phyloP scores from a whole-genome alignment of 1,140 invertebrate genomes.

The Brachionus koreanus region DNA sequence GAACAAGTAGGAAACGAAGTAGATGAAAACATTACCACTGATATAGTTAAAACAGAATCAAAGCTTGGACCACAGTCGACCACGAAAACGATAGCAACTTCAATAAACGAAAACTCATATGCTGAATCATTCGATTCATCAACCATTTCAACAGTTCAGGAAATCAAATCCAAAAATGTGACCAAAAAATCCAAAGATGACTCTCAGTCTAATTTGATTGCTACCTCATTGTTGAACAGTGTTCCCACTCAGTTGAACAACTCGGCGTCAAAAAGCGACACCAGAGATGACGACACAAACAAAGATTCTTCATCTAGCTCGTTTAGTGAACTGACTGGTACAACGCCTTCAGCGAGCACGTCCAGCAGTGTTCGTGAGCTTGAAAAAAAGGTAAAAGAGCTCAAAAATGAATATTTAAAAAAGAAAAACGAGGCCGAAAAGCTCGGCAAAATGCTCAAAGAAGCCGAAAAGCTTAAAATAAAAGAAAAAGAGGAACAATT shows the following conservation, averaged over 20 bases:
- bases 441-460: conserved; percentile 10
- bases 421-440: conserved; percentile 36
- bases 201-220: background rate
- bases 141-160: background rate
- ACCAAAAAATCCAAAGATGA: background rate
- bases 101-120: conserved; percentile 42
- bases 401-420: conserved; percentile 22
- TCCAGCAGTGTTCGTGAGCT: conserved; percentile 18
- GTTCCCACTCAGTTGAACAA: background rate
- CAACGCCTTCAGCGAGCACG: conserved; percentile 3
- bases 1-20: background rate
- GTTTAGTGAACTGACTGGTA: background rate
- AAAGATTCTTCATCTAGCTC: conserved; percentile 12
- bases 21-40: background rate
- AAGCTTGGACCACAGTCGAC: background rate
- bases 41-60: background rate
- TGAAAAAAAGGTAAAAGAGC: conserved; percentile 15
- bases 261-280: background rate
- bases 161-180: background rate
- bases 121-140: conserved; percentile 47
- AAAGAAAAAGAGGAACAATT: conserved; percentile 46
- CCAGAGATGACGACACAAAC: background rate
- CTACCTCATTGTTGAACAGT: background rate
- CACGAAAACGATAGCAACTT: background rate
- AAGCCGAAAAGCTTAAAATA: conserved; percentile 45